phyloP scores from a whole-genome alignment of 2,113 vertebrate species.

The Urocynchramus pylzowi region DNA sequence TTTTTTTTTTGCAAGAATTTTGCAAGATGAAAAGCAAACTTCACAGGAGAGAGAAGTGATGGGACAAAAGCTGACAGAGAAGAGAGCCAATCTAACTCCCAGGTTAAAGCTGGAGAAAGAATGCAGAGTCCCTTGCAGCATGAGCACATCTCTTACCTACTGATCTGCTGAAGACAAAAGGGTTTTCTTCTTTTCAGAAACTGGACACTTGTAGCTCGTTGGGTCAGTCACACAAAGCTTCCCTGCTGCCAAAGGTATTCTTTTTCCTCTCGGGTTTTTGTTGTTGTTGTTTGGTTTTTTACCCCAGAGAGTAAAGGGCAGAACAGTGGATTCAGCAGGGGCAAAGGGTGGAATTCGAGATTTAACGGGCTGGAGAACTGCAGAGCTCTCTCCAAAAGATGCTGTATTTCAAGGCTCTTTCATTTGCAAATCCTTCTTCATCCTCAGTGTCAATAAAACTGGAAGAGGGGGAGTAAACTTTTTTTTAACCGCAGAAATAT shows the following conservation, averaged over 20 bases:
- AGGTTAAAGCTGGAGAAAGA: neutral
- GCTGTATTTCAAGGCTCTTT: slow-evolving; percentile 50
- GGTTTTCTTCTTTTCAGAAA: slow-evolving; percentile 51
- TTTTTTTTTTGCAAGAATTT: neutral
- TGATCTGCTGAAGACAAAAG: slow-evolving; percentile 52
- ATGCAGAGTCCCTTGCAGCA: neutral
- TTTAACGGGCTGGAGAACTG: neutral
- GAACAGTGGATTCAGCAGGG: slow-evolving; percentile 31
- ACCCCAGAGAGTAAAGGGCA: slow-evolving; percentile 55
- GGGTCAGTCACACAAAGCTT: slow-evolving; percentile 50
- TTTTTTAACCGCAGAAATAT: slow-evolving; percentile 2
- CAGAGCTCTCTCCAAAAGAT: slow-evolving; percentile 26
- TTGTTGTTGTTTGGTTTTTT: slow-evolving; percentile 36
- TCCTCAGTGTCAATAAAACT: slow-evolving; percentile 37
- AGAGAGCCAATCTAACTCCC: neutral
- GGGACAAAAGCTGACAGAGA: neutral
- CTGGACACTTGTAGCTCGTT: slow-evolving; percentile 40
- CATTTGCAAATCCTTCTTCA: slow-evolving; percentile 64
- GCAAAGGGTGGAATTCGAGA: slow-evolving; percentile 49
- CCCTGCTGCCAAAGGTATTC: slow-evolving; percentile 53
- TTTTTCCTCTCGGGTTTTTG: slow-evolving; percentile 5
- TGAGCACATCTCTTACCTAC: slow-evolving; percentile 48
- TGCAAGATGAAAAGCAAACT: neutral
- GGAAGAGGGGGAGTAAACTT: neutral
- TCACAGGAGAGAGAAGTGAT: neutral